Evolutionary conservation across 1,140 invertebrate species (phyloP), one percentile per base, ranked within the genome.

Genomic region (Drosophila tani): DNA sequence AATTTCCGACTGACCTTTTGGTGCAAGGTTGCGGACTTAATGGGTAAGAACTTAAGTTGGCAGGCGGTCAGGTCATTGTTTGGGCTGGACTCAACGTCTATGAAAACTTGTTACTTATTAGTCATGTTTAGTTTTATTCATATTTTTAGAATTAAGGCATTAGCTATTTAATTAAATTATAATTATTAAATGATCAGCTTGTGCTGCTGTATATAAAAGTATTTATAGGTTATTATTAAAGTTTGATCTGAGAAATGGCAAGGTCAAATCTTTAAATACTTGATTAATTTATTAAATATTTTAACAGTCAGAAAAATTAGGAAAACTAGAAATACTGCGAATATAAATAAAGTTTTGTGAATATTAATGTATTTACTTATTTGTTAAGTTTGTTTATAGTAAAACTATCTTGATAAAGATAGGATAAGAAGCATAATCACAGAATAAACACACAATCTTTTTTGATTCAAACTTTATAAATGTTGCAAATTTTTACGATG

Each of bases 1-100:
- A 67, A 77, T 74, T 86, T 67, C 11, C 46, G 43, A 58, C 32
- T 79, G 85, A 84, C 80, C 80, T 82, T 60, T 73, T 15, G 75
- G 75, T 24, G 70, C 67, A 75, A 69, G 80, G 77, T 81, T 81
- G n/a, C n/a, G 40, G 40, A 55, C 60, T 82, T 70, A 43, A 79
- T 55, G 21, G 38, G 17, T 41, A 12, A 1, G 3, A 58, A 21
- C 9, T 17, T 56, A n/a, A 45, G 19, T 58, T 24, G 5, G 12
- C 15, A 21, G 14, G 12, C 17, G 46, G 17, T 5, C 5, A 11
- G 46, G 17, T 5, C 5, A 11, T 45, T 58, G 35, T 45, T 45
- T 58, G 15, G 21, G 11, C 14, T 21, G 12, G 51, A 1, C 29
- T 19, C n/a, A 32, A 12, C 2, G 32, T 1, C 4, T 29, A 12